Conservation (phyloP, 2,797 vertebrate species). For the Adelosebastes latens region DNA sequence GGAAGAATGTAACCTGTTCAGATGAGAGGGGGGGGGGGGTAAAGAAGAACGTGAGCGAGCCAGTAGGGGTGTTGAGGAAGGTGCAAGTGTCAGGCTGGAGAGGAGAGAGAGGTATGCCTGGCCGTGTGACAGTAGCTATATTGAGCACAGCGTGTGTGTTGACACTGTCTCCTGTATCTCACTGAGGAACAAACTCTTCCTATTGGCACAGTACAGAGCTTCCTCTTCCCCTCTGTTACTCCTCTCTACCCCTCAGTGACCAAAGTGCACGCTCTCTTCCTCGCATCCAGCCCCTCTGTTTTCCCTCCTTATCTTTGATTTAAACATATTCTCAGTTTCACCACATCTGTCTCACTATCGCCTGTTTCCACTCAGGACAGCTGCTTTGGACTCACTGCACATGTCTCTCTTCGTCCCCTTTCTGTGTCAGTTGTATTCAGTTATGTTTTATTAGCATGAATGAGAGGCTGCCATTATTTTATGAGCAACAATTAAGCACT, state of each 20-base stretch:
- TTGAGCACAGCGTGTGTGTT: conserved; percentile 84
- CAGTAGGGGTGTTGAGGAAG: conserved; percentile 56
- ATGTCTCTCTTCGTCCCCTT: conserved; percentile 33
- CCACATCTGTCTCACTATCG: conserved; percentile 14
- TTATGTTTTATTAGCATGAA: conserved; percentile 35
- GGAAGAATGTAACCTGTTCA: conserved; percentile 59
- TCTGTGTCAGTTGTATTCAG: not conserved
- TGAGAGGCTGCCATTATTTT: conserved; percentile 1
- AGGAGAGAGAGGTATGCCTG: conserved; percentile 77
- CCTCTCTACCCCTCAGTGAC: conserved; percentile 44
- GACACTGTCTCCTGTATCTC: conserved; percentile 84
- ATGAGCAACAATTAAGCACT: conserved; percentile 28
- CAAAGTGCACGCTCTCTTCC: conserved; percentile 38
- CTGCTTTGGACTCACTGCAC: conserved; percentile 12
- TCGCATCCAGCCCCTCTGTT: conserved; percentile 14
- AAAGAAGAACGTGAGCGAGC: conserved; percentile 49
- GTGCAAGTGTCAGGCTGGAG: conserved; percentile 74
- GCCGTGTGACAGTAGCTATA: conserved; percentile 84
- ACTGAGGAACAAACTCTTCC: conserved; percentile 85
- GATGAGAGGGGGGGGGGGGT: conserved; percentile 6
- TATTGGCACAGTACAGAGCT: conserved; percentile 78
- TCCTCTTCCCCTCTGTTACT: conserved; percentile 59
- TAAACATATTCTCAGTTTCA: conserved; percentile 12
- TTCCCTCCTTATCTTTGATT: conserved; percentile 20
- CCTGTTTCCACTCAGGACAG: conserved; percentile 9